Base-by-base conservation (phyloP, 2,797 vertebrate genomes). In the Takifugu ocellatus region DNA sequence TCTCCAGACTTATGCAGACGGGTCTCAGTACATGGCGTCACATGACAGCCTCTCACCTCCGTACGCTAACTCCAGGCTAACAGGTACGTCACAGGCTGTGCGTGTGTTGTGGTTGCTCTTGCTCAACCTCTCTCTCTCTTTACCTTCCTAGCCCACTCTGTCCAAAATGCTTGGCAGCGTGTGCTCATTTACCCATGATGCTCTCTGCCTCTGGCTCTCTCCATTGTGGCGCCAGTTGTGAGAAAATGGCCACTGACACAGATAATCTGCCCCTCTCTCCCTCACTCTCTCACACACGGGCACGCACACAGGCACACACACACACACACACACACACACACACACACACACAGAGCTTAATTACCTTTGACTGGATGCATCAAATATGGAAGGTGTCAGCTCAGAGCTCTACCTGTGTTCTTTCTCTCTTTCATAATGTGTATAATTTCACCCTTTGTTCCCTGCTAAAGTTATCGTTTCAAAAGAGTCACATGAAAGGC, bases 11-110 rank as follows among this genome's bases (percentile, higher is more conserved):
- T 96, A 95, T 68, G 93, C 92, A 53, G 96, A 98, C 60, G 94
- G 94, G 56, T 89, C 93, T 77, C 94, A 93, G 76, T 98, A 95
- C 79, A 91, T 97, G 82, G 90, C 92, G 26, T 94, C 96, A 75
- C 95, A 96, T 29, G 94, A 97, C 91, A 96, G 91, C 91, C 92
- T 96, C 79, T 96, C 96, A 68, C 95, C 96, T 75, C 93, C 94
- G 25, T 98, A 96, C 67, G 80, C 91, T 88, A 96, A 93, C 88
- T 94, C 95, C 91, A 91, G 96, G 90, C 86, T 94, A 91, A 86
- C 94, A 92, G 95, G 96, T 98, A 78, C 15, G 15, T n/a, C 48
- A 29, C 60, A 36, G 31, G 7, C 17, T 50, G 6, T n/a, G 9
- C 45, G 16, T 54, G 56, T 27, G 54, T 66, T 54, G 51, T 74